Percentiles rank a stretch among this genome's conserved stretches.
phyloP scores from a whole-genome alignment of 2,888 invertebrate genomes.

The Limnephilus auricula region DNA sequence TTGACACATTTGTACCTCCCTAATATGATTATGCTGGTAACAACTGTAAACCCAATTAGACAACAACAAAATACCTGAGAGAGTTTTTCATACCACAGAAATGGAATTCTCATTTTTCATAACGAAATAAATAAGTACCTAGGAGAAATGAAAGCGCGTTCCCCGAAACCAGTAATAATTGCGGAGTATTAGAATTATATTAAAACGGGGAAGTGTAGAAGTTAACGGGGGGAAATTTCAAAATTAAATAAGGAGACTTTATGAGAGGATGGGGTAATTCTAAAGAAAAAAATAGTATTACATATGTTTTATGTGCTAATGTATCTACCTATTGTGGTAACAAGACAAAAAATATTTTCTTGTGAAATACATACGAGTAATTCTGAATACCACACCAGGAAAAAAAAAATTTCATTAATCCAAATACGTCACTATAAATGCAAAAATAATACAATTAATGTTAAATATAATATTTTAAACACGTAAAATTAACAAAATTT shows the following conservation, averaged over 20 bases:
- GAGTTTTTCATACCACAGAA: background rate
- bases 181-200: conserved; percentile 19
- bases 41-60: background rate
- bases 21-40: background rate
- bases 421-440: no score
- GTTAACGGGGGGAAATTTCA: background rate
- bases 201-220: background rate
- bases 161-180: conserved; percentile 17
- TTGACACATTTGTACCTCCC: background rate
- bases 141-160: conserved; percentile 30
- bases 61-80: background rate
- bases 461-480: no score
- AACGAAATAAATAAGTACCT: background rate
- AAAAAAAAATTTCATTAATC: no score
- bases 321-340: no score
- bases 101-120: background rate
- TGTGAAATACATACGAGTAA: no score
- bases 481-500: no score
- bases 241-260: background rate
- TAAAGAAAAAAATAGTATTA: background rate
- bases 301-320: background rate
- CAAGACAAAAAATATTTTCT: no score
- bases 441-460: no score
- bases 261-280: background rate
- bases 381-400: no score